These are phyloP conservation scores for Thymelicus sylvestris DNA, from an alignment of 2,888 invertebrate genomes.

Conservation along the genomic window DNA sequence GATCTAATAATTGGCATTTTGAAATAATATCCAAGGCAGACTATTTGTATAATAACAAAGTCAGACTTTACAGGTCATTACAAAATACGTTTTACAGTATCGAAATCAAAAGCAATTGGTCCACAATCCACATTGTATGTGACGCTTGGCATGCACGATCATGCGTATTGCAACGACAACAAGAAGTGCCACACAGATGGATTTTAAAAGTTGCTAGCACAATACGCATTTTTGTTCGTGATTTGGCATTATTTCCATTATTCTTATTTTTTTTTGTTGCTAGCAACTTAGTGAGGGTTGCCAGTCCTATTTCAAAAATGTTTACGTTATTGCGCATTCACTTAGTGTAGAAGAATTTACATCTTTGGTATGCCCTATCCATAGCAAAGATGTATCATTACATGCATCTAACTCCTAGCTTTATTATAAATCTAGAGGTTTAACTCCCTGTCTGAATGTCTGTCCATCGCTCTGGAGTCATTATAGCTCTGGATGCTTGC, in stretches of 20 bases:
- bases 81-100: constrained; percentile 28
- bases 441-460: constrained; percentile 7
- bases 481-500: no score
- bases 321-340: neutral
- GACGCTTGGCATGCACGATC: constrained; percentile 30
- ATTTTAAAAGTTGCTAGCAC: constrained; percentile 49
- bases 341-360: neutral
- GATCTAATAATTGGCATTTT: neutral
- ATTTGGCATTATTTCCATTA: neutral
- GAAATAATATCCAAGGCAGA: constrained; percentile 6
- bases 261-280: constrained; percentile 49
- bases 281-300: constrained; percentile 67
- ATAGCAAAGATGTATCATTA: neutral
- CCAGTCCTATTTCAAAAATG: constrained; percentile 52
- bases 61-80: no score
- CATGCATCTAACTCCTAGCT: neutral
- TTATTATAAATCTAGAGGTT: neutral
- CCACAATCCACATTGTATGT: constrained; percentile 40
- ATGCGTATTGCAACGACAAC: constrained; percentile 42
- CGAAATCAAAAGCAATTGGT: constrained; percentile 49
- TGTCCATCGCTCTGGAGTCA: neutral
- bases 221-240: neutral
- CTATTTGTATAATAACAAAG: no score
- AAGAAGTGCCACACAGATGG: constrained; percentile 65
- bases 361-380: neutral